Evolutionary conservation across 2,797 vertebrate genomes (phyloP), one percentile per base, ranked within the genome.

Genomic region (Myotis myotis): DNA sequence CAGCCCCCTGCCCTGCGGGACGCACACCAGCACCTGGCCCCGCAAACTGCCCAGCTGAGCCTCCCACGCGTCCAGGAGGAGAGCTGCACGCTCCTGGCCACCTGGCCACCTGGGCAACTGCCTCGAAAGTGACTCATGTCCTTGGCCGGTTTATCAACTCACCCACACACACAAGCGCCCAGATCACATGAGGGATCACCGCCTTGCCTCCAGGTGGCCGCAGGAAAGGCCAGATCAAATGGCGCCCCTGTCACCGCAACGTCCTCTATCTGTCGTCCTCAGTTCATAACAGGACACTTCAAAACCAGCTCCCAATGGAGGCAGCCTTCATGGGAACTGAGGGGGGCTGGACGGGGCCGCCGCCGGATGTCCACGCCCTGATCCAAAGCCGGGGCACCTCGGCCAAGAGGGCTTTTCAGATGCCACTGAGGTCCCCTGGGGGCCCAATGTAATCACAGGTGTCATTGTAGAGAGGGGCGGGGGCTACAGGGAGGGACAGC

Each of bases 11-110:
- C 87, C 93, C 70, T 51, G 53, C 36, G 78, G 82, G 89, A 85
- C 30, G 89, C 89, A 96, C 92, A 89, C 78, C 89, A 93, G 51
- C 89, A 92, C 60, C 49, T 71, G 41, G 76, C 79, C 53, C 36
- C 86, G 60, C 94, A 96, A 85, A 95, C 78, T 36, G 88, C 30
- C 66, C 2, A 53, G 70, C 76, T 95, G n/a, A 19, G 82, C 62
- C 16, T 75, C 82, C 75, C 89, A 25, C 30, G 70, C 68, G 19
- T 44, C 53, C 71, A 78, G 53, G 68, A 62, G 33, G 11, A 33
- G 30, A 23, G 66, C 47, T 85, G 64, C 82, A 11, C 57, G 76
- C 36, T 94, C 89, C 85, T 22, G 30, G 62, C 44, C 92, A 70
- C 76, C 57, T 71, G 80, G 80, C 38, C 38, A 38, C 38, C n/a